Base-by-base conservation (phyloP, 1,140 invertebrate species). In the Metaphire vulgaris region DNA sequence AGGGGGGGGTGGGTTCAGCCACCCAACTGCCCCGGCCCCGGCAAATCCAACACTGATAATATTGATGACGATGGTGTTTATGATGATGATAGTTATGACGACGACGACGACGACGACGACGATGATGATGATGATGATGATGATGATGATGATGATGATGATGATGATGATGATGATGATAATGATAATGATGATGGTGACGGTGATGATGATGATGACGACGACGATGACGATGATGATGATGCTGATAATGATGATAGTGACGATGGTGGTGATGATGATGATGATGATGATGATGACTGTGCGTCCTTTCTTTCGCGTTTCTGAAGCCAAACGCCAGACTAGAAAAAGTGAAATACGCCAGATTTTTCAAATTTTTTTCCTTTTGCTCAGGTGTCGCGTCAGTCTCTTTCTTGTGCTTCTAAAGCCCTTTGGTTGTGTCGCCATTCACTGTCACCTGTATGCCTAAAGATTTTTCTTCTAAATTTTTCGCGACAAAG, bases 111-210 rank as follows among this genome's bases (percentile, higher is more conserved):
- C 21, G 41, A 21, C 21, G 21, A 56, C 21, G 21, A 56, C 21
- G 21, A 56, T 56, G 21, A 56, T 56, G 21, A 56, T 56, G 41
- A 56, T 56, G 41, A 56, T 56, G 41, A 56, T 56, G 41, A 56
- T 56, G 41, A 56, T 56, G 41, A 56, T 56, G 41, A 56, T 56
- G 41, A 56, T 56, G 41, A 56, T 56, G 41, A 56, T 56, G 41
- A 56, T 56, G 41, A 56, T 21, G 41, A 56, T 56, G 41, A 56
- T 21, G 41, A 56, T 56, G 41, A 56, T 21, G 41, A 56, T 56
- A 21, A 56, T 21, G 41, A 56, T 56, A 21, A 56, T 21, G 41
- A 56, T 56, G 41, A 56, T 21, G 41, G 21, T 56, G 41, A 56
- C 41, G 41, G 21, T 56, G 41, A 56, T 21, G 41, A 56, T 56